Evolutionary conservation across 2,888 invertebrate genomes (phyloP).

Genomic region (Petrophora chlorosata): DNA sequence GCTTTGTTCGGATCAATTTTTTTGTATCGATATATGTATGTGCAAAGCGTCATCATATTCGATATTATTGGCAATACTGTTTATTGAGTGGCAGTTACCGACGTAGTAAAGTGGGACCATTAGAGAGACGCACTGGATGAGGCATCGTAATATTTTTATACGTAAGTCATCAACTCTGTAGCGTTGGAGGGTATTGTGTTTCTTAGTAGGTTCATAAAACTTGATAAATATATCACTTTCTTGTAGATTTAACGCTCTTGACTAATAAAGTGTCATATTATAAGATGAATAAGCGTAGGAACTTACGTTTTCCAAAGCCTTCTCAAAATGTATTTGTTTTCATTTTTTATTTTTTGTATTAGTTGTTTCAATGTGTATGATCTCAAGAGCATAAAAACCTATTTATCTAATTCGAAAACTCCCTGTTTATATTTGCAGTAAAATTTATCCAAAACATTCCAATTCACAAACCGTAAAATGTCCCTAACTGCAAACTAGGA

Average conservation of each 20-base stretch:
- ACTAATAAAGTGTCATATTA: no score
- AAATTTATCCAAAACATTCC: slow-evolving; percentile 2
- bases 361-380: no score
- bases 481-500: slow-evolving; percentile 3
- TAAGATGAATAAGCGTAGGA: no score
- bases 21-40: background rate
- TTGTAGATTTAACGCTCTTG: background rate
- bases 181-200: slow-evolving; percentile 20
- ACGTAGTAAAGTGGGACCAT: slow-evolving; percentile 47
- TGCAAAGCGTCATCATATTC: slow-evolving; percentile 5
- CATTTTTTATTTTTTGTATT: no score
- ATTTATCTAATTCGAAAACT: no score
- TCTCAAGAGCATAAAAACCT: no score
- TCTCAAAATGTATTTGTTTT: no score
- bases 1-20: background rate
- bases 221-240: slow-evolving; percentile 1
- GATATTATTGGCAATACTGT: slow-evolving; percentile 45
- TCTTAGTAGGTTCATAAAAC: slow-evolving; percentile 8
- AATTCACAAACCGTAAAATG: slow-evolving; percentile 10
- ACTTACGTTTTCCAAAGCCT: no score
- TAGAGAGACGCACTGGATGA: slow-evolving; percentile 43
- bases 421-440: no score
- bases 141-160: slow-evolving; percentile 55
- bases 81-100: slow-evolving; percentile 54
- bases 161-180: slow-evolving; percentile 40